Base-by-base conservation (phyloP, 2,888 invertebrate genomes). In the Pammene fasciana region DNA sequence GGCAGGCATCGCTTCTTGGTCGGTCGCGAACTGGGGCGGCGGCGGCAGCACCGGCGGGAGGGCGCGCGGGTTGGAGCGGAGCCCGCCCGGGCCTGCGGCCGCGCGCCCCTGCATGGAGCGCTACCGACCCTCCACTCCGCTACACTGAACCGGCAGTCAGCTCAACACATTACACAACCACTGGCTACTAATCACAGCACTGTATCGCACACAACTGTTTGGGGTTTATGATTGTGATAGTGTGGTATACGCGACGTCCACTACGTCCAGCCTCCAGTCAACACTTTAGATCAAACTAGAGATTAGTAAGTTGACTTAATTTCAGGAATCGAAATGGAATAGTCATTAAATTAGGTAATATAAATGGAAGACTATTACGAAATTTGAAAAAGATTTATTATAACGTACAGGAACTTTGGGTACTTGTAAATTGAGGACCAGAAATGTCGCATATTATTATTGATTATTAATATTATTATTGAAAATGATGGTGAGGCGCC, bases 91-190 rank as follows among this genome's bases (percentile, higher is more conserved):
- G 86, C 87, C 83, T 77, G 87, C 87, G 81, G 87, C 90, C 89
- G 90, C 90, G 88, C 92, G 91, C 90, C 87, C 91, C 87, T 86
- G 89, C 90, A 92, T 91, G 86, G 89, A 84, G 79, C 79, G 84
- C 88, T 86, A 86, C 83, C 86, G 80, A 75, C 81, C 86, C 81
- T 81, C 84, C 82, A 84, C 83, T 78, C 78, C 62, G 67, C 34
- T 34, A 16, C 61, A 50, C 48, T 79, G 45, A 34, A 13, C 26
- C 64, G 67, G 56, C 34, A 36, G 11, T 18, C 60, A 64, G 16
- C 38, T 18, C 18, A 10, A 72, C 59, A 73, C 65, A 50, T 41
- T 60, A 64, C 66, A 67, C 50, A 34, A 34, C 7, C 61, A 68
- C 70, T 54, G n/a, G 11, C 56, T 41, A 38, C 56, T 41, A 38